Evolutionary conservation across 2,888 invertebrate genomes (phyloP).

Genomic region (Clostera curtula): DNA sequence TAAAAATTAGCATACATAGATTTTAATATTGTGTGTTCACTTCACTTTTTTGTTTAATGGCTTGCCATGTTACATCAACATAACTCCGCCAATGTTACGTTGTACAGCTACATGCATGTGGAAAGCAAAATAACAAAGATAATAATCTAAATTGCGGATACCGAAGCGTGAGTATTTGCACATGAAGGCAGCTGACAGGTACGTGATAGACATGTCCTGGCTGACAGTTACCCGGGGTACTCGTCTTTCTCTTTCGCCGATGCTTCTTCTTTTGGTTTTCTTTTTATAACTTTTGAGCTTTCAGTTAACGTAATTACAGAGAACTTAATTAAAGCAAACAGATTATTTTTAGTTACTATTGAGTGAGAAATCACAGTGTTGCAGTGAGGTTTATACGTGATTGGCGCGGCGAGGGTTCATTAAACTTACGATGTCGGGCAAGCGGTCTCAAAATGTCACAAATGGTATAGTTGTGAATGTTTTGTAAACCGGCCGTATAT

Average conservation of each 20-base stretch:
- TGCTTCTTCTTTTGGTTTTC: slow-evolving; percentile 36
- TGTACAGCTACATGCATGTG: no score
- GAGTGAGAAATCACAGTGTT: slow-evolving; percentile 29
- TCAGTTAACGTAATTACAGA: slow-evolving; percentile 29
- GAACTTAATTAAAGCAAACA: slow-evolving; percentile 26
- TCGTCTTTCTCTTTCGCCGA: slow-evolving; percentile 31
- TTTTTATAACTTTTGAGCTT: slow-evolving; percentile 29
- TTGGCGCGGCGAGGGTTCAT: slow-evolving; percentile 49
- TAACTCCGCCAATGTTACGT: no score
- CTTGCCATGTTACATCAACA: no score
- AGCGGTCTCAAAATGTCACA: slow-evolving; percentile 46
- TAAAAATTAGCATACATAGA: no score
- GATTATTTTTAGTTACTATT: slow-evolving; percentile 24
- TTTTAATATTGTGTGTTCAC: no score
- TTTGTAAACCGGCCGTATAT: slow-evolving; percentile 34
- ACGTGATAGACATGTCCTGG: no score
- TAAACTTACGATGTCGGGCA: slow-evolving; percentile 52
- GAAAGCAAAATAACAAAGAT: no score
- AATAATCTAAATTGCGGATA: no score
- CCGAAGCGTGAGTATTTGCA: no score
- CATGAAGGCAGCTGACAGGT: no score
- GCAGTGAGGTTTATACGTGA: slow-evolving; percentile 23
- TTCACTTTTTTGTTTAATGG: no score
- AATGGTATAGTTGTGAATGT: slow-evolving; percentile 40
- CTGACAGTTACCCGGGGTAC: no score